Evolutionary conservation across 2,113 vertebrate species (phyloP), one percentile per base, ranked within the genome.

Genomic region (Oncorhynchus gorbuscha): DNA sequence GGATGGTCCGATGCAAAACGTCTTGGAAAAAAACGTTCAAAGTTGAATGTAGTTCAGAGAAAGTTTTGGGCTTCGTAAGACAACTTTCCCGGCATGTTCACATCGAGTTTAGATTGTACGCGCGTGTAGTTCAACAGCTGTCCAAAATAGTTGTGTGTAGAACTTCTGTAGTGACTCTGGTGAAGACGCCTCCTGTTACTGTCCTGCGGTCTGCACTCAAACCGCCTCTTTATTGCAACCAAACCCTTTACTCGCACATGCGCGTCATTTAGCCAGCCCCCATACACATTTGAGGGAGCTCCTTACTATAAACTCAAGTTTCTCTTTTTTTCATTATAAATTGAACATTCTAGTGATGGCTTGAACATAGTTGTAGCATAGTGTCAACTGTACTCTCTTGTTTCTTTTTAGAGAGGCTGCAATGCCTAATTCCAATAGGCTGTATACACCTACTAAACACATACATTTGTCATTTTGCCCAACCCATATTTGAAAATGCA

Each of bases 181-280:
- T 45, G 58, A 48, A 93, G 88, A 91, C 85, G 91, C 79, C 89
- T 86, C 85, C 64, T 89, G 88, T 85, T 85, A 91, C 93, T 94
- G 92, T 86, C 89, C 88, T 90, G 93, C 91, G 91, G 92, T 89
- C 92, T 89, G 85, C 79, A 86, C 90, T 84, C 89, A 88, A 89
- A 92, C 93, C 92, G 94, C 94, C 96, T 96, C 95, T 97, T 97
- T 97, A 97, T 97, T 93, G 93, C 92, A 93, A 94, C 89, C 90
- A 87, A 74, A 89, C 91, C 86, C 84, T 84, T 81, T 82, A 88
- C 87, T 83, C 86, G 85, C 89, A 76, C 92, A 81, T 84, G 82
- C 87, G 89, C 93, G 91, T 87, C 93, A 85, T 77, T 61, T 79
- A 77, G 89, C 88, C 92, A 88, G 78, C 93, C 85, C 90, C 86